phyloP scores from a whole-genome alignment of 2,113 vertebrate species.

The rat (Rattus norvegicus) region GRCr8 NC_086026.1:131459501-131460000 shows the following conservation, averaged over 20 bases:
- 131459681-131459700: slow-evolving; percentile 90
- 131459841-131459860: too few species aligned
- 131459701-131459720: slow-evolving; percentile 95
- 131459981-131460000: too few species aligned
- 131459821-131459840: too few species aligned
- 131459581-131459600: slow-evolving; percentile 94
- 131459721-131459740: slow-evolving; percentile 95
- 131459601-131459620: slow-evolving; percentile 92
- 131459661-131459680: slow-evolving; percentile 93
- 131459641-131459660: slow-evolving; percentile 94
- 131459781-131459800: too few species aligned
- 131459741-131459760: slow-evolving; percentile 92
- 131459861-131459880: too few species aligned
- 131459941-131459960: too few species aligned
- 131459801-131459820: too few species aligned
- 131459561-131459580: slow-evolving; percentile 96
- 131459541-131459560: slow-evolving; percentile 95
- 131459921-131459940: too few species aligned
- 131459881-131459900: too few species aligned
- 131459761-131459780: slow-evolving; percentile 79
- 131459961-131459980: too few species aligned
- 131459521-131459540: slow-evolving; percentile 96
- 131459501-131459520: slow-evolving; percentile 93
- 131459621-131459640: slow-evolving; percentile 93
- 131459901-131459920: too few species aligned